Conservation (phyloP, 2,888 invertebrate species). For the Drosophila multiciliata region DNA sequence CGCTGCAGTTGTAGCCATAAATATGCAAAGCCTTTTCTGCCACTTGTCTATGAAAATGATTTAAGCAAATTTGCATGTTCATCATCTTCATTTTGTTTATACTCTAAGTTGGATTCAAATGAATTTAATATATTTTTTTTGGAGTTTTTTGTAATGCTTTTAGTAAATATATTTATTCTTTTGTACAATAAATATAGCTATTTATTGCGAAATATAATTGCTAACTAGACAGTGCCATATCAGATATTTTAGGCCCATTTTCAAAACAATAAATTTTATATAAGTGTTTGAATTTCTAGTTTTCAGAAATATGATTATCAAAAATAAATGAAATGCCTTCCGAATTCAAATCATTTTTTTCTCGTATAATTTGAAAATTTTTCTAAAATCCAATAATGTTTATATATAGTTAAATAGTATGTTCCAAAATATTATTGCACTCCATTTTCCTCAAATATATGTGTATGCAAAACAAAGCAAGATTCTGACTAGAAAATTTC, state of each 20-base stretch:
- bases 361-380: neutral
- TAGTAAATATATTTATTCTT: neutral
- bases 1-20: slow-evolving; percentile 62
- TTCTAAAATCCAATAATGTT: neutral
- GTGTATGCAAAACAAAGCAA: neutral
- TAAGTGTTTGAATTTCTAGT: neutral
- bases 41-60: slow-evolving; percentile 34
- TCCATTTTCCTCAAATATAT: neutral
- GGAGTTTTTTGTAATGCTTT: neutral
- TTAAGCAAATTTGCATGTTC: slow-evolving; percentile 17
- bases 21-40: slow-evolving; percentile 60
- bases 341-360: neutral
- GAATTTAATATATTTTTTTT: slow-evolving; percentile 16
- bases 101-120: slow-evolving; percentile 28
- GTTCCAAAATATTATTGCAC: neutral
- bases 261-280: neutral
- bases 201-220: neutral
- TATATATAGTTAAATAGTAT: neutral
- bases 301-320: neutral
- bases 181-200: neutral
- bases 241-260: neutral
- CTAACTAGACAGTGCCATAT: neutral
- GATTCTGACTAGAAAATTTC: neutral
- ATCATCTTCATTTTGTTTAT: slow-evolving; percentile 16
- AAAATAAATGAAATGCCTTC: neutral